phyloP scores from a whole-genome alignment of 2,113 vertebrate species.

The Piprites chloris region DNA sequence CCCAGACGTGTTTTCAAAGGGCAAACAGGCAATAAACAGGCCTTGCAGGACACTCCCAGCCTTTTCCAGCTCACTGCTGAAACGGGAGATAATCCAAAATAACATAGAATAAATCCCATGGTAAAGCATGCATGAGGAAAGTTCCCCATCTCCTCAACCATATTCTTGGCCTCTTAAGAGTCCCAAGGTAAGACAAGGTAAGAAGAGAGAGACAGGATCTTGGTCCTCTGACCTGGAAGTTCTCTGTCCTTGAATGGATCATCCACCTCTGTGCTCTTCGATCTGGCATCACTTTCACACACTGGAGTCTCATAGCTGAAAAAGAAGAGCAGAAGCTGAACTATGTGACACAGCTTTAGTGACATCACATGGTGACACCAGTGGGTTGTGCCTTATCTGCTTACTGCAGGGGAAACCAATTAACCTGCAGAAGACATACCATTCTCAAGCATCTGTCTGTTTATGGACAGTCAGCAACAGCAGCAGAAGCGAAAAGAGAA shows the following conservation, averaged over 20 bases:
- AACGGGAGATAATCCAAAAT: not conserved
- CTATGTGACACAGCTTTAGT: not conserved
- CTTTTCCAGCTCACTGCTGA: not conserved
- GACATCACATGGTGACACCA: not conserved
- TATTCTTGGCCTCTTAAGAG: not conserved
- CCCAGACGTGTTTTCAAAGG: not conserved
- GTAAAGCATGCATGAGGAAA: not conserved
- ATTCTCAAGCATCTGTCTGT: not conserved
- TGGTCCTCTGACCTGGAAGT: slow-evolving; percentile 83
- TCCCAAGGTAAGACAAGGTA: not conserved
- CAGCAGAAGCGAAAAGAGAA: not conserved
- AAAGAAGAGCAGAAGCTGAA: slow-evolving; percentile 15
- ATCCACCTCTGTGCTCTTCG: slow-evolving; percentile 79
- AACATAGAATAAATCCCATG: not conserved
- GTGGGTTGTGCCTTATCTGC: not conserved
- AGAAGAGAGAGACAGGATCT: not conserved
- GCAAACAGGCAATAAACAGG: not conserved
- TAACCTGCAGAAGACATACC: not conserved
- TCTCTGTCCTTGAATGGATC: slow-evolving; percentile 93
- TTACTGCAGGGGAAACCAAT: not conserved
- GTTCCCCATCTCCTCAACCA: not conserved
- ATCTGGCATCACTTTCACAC: slow-evolving; percentile 87
- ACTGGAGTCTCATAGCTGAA: slow-evolving; percentile 91
- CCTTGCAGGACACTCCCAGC: not conserved
- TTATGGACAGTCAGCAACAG: not conserved